phyloP scores from a whole-genome alignment of 2,113 vertebrate genomes.

The Colossoma macropomum region DNA sequence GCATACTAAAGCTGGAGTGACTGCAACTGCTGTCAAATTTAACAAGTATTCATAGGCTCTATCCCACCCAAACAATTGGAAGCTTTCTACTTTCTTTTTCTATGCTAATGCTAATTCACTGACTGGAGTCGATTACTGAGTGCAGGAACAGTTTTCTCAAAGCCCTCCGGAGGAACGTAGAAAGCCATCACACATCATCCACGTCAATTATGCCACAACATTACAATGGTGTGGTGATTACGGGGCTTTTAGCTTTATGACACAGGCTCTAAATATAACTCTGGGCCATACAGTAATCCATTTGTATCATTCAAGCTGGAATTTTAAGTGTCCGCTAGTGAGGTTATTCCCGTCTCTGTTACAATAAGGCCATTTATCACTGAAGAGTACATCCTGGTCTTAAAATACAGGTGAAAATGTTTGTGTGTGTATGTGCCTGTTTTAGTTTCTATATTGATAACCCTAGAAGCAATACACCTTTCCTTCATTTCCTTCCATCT shows the following conservation, averaged over 20 bases:
- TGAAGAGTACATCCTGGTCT: background rate
- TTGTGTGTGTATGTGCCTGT: background rate
- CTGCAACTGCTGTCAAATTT: constrained; percentile 25
- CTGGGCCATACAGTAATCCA: constrained; percentile 1
- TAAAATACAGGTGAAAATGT: constrained; percentile 11
- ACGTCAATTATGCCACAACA: constrained; percentile 24
- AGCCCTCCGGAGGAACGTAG: constrained; percentile 22
- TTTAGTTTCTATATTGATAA: background rate
- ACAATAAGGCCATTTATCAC: constrained; percentile 15
- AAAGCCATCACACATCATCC: constrained; percentile 35
- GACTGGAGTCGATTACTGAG: constrained; percentile 34
- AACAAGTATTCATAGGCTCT: constrained; percentile 8
- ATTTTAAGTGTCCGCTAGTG: constrained; percentile 1
- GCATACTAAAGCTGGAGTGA: background rate
- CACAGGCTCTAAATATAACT: constrained; percentile 1
- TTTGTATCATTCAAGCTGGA: background rate
- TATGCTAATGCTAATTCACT: constrained; percentile 39
- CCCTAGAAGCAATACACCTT: background rate
- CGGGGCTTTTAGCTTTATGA: constrained; percentile 5
- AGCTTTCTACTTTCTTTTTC: constrained; percentile 8
- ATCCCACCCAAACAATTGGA: constrained; percentile 17
- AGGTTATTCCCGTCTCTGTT: background rate
- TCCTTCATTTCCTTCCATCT: constrained; percentile 15
- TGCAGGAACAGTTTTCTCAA: background rate
- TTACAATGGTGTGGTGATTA: constrained; percentile 23